phyloP scores from a whole-genome alignment of 2,113 vertebrate genomes.

The Aplodontia rufa region DNA sequence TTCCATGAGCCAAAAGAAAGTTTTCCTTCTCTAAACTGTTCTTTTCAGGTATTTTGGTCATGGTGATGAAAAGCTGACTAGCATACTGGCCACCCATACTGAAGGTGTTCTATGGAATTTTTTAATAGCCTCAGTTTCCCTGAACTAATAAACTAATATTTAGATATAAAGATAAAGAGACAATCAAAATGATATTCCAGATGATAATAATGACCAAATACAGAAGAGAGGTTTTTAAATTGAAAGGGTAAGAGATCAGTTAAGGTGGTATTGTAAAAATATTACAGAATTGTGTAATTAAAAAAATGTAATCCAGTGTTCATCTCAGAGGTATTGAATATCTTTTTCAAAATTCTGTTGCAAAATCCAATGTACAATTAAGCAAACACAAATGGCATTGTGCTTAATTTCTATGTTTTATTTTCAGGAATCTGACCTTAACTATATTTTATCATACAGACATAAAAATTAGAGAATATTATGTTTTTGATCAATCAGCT shows the following conservation, averaged over 20 bases:
- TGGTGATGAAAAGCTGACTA: no score
- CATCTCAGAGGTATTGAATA: neutral
- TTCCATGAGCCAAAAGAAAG: no score
- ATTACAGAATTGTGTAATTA: neutral
- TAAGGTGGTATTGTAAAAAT: neutral
- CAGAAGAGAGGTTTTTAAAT: neutral
- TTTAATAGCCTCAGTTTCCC: neutral
- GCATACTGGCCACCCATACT: neutral
- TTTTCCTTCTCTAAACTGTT: no score
- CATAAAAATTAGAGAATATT: neutral
- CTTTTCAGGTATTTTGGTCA: no score
- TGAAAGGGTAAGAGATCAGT: neutral
- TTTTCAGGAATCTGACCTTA: neutral
- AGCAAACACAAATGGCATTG: neutral
- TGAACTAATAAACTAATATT: neutral
- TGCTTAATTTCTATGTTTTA: slow-evolving; percentile 9
- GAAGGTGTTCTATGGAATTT: neutral
- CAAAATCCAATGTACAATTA: neutral
- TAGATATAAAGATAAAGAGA: neutral
- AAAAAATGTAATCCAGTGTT: neutral
- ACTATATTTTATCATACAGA: neutral
- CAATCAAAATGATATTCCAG: neutral
- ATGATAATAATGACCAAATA: neutral
- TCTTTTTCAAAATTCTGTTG: neutral
- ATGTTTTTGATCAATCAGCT: neutral